Base-by-base conservation (phyloP, 92 coral and sea anemone species). In the Umimayanthus chanpuru region DNA sequence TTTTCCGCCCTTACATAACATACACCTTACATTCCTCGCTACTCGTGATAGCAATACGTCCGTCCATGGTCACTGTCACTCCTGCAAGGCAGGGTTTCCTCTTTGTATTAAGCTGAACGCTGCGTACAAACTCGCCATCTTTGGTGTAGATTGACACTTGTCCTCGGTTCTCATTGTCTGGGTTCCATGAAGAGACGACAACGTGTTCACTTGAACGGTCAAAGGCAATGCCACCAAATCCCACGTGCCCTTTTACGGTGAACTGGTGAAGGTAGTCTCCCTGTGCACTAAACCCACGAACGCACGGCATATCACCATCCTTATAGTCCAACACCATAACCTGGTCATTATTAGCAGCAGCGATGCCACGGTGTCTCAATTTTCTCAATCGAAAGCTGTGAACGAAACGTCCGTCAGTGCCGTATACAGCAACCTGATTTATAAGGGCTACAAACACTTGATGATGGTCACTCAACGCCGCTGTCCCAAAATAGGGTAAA, bases 221-320 rank as follows among this genome's bases (percentile, higher is more conserved):
- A 81, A 18, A 82, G 5, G 87, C 81, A 73, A 88, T 56, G 0
- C 1, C 38, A 12, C 14, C 1, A 16, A 6, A 3, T 55, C 10
- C 1, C 9, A 39, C 16, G 1, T 1, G 0, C 53, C 73, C 87
- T 36, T 73, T 29, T 67, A 41, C 30, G 10, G 36, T 7, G 40
- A 88, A 88, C 50, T 88, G 85, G 75, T 39, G 38, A 39, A 81
- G 68, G 70, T 88, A 53, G 68, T 73, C 73, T 41, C 88, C 91
- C 73, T 88, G 81, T 38, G 61, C 47, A 73, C 28, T 72, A 76
- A 81, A 88, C 47, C 81, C 30, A 74, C 81, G 91, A 71, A 88
- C 82, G 81, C 77, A 39, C 43, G 0, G 21, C n/a, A 20, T 38
- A 47, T 0, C 30, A 10, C n/a, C n/a, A n/a, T n/a, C n/a, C n/a